Evolutionary conservation across 1,140 invertebrate genomes (phyloP).

Genomic region (Pseudomyrmex pallidus): DNA sequence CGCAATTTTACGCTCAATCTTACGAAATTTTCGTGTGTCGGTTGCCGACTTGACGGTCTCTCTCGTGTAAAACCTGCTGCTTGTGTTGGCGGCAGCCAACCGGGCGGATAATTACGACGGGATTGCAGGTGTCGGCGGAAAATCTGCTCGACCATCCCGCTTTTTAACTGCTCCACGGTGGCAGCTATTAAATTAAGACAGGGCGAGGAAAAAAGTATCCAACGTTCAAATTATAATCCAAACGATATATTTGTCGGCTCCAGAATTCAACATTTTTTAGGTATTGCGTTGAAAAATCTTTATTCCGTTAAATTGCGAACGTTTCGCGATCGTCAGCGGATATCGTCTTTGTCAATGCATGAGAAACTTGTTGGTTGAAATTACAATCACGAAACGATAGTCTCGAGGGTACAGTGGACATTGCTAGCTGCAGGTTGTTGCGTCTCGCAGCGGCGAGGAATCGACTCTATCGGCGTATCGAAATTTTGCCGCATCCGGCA

Average conservation of each 20-base stretch:
- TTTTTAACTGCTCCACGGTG: constrained; percentile 12
- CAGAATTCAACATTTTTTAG: too few species aligned
- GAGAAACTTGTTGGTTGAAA: too few species aligned
- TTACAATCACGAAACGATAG: too few species aligned
- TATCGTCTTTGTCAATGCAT: too few species aligned
- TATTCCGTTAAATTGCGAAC: too few species aligned
- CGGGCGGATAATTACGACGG: constrained; percentile 29
- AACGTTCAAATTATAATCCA: not conserved
- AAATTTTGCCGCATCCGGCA: constrained; percentile 53
- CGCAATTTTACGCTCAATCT: constrained; percentile 29
- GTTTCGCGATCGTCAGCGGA: too few species aligned
- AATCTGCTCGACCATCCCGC: constrained; percentile 12
- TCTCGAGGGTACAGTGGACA: not conserved
- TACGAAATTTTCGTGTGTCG: constrained; percentile 31
- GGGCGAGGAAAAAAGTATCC: not conserved
- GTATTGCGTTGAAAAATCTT: too few species aligned
- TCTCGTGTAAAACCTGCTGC: constrained; percentile 15
- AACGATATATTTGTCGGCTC: too few species aligned
- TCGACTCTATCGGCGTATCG: constrained; percentile 67
- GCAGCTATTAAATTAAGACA: not conserved
- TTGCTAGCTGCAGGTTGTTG: not conserved
- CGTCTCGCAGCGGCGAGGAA: constrained; percentile 47
- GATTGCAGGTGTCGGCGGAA: constrained; percentile 21
- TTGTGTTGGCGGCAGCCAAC: constrained; percentile 19
- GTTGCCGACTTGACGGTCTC: constrained; percentile 14